A percentile compares a stretch with the other conserved stretches of the same genome.
phyloP scores from a whole-genome alignment of 2,113 vertebrate species.

The Dryoscopus gambensis region DNA sequence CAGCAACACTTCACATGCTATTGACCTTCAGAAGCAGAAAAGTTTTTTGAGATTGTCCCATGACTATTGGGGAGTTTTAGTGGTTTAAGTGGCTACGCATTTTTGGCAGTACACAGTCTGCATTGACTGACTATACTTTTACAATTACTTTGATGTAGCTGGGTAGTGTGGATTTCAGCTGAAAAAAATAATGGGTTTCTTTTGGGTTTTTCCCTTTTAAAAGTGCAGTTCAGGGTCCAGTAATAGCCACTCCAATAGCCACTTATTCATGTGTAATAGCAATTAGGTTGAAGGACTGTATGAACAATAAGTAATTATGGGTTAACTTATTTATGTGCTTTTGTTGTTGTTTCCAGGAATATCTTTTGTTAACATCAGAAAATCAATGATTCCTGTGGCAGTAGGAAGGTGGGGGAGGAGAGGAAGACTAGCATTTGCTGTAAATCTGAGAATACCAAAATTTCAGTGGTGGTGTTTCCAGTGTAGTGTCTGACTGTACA shows the following conservation, averaged over 20 bases:
- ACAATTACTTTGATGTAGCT: not conserved
- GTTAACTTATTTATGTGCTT: not conserved
- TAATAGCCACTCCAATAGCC: not conserved
- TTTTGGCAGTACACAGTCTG: not conserved
- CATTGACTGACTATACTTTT: not conserved
- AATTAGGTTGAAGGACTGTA: not conserved
- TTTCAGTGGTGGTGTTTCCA: not conserved
- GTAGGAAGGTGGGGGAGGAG: not conserved
- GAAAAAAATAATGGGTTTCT: conserved; percentile 3
- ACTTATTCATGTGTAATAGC: conserved; percentile 20
- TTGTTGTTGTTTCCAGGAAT: conserved; percentile 3
- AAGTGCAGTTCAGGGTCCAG: not conserved
- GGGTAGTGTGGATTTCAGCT: not conserved
- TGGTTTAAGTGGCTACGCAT: not conserved
- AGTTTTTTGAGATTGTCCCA: not conserved
- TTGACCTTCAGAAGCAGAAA: conserved; percentile 15
- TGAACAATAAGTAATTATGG: not conserved
- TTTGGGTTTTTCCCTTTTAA: not conserved
- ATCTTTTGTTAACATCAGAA: not conserved
- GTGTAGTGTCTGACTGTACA: not conserved
- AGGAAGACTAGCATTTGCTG: not conserved
- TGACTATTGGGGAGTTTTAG: not conserved
- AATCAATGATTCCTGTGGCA: not conserved
- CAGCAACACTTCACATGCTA: not conserved
- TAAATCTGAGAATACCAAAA: not conserved